These are phyloP conservation scores for Plebejus anna DNA, from an alignment of 2,888 invertebrate species.

Conservation along the genomic window DNA sequence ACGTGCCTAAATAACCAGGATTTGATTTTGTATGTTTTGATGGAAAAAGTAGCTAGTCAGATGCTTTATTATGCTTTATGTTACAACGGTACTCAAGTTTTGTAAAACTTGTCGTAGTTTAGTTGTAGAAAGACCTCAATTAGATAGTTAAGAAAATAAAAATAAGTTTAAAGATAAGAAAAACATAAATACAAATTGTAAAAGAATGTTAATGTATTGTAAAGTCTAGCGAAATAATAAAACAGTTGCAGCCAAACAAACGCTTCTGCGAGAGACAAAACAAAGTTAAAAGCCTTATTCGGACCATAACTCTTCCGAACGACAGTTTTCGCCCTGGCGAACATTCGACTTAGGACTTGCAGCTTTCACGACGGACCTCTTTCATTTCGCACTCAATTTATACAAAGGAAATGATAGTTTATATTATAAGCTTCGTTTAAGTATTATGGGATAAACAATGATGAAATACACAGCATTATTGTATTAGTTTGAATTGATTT, in stretches of 20 bases:
- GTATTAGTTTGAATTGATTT: not conserved
- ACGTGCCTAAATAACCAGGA: not conserved
- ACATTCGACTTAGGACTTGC: constrained; percentile 25
- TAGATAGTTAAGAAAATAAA: not conserved
- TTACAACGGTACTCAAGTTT: too few relatives aligned
- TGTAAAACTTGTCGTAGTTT: not conserved
- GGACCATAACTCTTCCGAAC: constrained; percentile 18
- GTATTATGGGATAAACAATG: not conserved
- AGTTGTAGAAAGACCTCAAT: not conserved
- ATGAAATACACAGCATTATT: not conserved
- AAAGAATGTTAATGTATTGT: constrained; percentile 4
- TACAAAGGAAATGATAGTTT: constrained; percentile 6
- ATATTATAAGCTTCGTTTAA: not conserved
- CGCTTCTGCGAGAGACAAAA: constrained; percentile 25
- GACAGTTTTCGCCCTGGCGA: constrained; percentile 27
- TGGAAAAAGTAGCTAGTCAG: not conserved
- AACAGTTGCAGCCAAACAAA: constrained; percentile 19
- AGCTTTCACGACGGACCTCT: constrained; percentile 21
- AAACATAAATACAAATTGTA: constrained; percentile 3
- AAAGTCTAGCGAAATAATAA: constrained; percentile 22
- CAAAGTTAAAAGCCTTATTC: constrained; percentile 28
- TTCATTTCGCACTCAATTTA: constrained; percentile 24
- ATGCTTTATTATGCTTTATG: too few relatives aligned
- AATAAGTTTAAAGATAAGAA: not conserved
- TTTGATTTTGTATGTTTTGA: not conserved